Evolutionary conservation across 2,888 invertebrate genomes (phyloP), one percentile per base, ranked within the genome.

Genomic region (Laothoe populi): DNA sequence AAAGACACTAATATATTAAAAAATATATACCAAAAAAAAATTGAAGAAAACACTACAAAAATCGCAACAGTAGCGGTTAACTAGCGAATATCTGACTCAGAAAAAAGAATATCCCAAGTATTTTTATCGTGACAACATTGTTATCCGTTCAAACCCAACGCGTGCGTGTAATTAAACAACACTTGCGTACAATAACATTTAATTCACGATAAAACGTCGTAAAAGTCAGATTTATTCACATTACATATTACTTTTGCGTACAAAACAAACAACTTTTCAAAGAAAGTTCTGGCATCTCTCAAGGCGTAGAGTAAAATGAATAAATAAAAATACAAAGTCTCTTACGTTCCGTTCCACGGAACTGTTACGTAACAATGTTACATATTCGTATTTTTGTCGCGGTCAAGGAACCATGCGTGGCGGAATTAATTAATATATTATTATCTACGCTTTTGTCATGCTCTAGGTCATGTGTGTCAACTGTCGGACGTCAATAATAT

Each of bases 321-420:
- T 21, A 64, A 59, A 58, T 64, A 60, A 59, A 60, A 63, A 61
- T 16, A 62, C 38, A 2, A 24, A 13, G 23, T 23, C 40, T 31
- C 35, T 58, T 58, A 40, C 57, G 57, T 16, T 42, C 24, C n/a
- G 42, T 53, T 53, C 35, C 23, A 58, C 61, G 38, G 45, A 58
- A 19, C 58, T 19, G 53, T 74, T 71, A 68, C 65, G 65, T 67
- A 75, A 71, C 42, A 49, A 24, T 69, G 71, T 70, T 68, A 67
- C 67, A 66, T 59, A 69, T 69, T 70, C 66, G 68, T 79, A 81
- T 80, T 77, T 75, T 71, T 42, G 78, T 71, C 74, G 67, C 83
- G 85, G 86, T 85, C 86, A 85, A 84, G 81, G 78, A 84, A 82
- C 78, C 70, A 66, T 60, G 66, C 63, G 66, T 65, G 64, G 66